phyloP scores from a whole-genome alignment of 1,140 invertebrate genomes.

The Pantala flavescens region DNA sequence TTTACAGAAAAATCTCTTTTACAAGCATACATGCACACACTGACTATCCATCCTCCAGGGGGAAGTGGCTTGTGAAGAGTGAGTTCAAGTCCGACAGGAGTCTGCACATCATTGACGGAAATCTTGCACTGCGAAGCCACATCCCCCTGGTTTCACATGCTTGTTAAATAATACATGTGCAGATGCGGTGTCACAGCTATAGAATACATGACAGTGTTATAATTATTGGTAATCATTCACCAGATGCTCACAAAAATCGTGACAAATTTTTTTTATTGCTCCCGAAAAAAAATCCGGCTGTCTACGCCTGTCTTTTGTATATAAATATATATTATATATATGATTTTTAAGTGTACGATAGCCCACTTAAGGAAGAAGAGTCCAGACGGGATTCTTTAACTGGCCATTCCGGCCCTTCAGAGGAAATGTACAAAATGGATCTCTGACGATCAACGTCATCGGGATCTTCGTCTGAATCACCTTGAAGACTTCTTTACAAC shows the following conservation, averaged over 20 bases:
- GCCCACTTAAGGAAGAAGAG: not conserved
- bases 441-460: too few relatives aligned
- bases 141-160: not conserved
- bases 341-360: not conserved
- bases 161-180: conserved; percentile 1
- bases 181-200: conserved; percentile 3
- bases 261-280: conserved; percentile 8
- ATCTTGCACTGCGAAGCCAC: not conserved
- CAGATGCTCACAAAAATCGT: conserved; percentile 6
- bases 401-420: too few relatives aligned
- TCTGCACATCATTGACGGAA: not conserved
- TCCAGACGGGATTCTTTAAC: not conserved
- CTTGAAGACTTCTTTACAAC: too few relatives aligned
- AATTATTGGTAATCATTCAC: conserved; percentile 8
- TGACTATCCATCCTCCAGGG: not conserved
- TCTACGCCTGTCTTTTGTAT: not conserved
- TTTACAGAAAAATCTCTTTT: conserved; percentile 8
- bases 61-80: not conserved
- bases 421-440: too few relatives aligned
- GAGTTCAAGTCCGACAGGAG: not conserved
- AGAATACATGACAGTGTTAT: conserved; percentile 4
- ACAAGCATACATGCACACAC: conserved; percentile 4
- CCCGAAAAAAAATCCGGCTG: conserved; percentile 7
- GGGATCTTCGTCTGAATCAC: too few relatives aligned
- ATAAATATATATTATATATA: not conserved